These are phyloP conservation scores for Cinclus mexicanus DNA, from an alignment of 2,113 vertebrate species.

Conservation along the genomic window DNA sequence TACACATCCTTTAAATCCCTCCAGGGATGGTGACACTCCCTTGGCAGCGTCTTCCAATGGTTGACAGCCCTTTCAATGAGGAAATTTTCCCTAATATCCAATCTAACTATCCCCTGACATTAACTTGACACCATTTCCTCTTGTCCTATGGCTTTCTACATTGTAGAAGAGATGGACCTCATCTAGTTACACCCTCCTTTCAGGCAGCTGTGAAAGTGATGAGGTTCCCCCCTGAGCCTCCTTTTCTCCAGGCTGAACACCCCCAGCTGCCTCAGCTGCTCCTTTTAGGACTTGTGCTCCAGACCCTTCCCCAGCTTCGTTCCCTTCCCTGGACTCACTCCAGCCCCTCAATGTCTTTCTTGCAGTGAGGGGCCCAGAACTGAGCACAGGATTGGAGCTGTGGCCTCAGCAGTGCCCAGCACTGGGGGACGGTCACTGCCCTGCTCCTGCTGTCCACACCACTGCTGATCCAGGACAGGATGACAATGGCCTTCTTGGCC, in stretches of 20 bases:
- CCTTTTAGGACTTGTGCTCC: rapidly evolving
- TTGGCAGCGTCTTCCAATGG: not conserved
- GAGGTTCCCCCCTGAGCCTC: not conserved
- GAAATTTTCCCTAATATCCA: not conserved
- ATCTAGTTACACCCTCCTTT: not conserved
- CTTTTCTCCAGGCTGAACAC: not conserved
- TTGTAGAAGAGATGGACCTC: not conserved
- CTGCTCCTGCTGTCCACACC: not conserved
- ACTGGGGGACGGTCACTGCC: rapidly evolving
- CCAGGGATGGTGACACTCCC: not conserved
- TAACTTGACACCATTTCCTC: not conserved
- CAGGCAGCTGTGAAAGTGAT: not conserved
- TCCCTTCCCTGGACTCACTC: not conserved
- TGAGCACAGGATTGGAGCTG: rapidly evolving
- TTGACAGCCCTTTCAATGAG: not conserved
- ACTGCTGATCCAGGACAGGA: rapidly evolving
- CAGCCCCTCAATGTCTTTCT: not conserved
- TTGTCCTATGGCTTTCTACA: not conserved
- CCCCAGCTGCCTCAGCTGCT: rapidly evolving
- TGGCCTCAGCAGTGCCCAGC: rapidly evolving
- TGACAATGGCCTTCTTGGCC: not conserved
- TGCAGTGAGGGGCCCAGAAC: rapidly evolving
- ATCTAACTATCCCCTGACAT: too few species aligned
- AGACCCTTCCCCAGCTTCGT: rapidly evolving
- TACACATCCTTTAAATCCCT: not conserved